Evolutionary conservation across 2,797 vertebrate species (phyloP), one percentile per base, ranked within the genome.

Genomic region (Phaenicophaeus curvirostris): DNA sequence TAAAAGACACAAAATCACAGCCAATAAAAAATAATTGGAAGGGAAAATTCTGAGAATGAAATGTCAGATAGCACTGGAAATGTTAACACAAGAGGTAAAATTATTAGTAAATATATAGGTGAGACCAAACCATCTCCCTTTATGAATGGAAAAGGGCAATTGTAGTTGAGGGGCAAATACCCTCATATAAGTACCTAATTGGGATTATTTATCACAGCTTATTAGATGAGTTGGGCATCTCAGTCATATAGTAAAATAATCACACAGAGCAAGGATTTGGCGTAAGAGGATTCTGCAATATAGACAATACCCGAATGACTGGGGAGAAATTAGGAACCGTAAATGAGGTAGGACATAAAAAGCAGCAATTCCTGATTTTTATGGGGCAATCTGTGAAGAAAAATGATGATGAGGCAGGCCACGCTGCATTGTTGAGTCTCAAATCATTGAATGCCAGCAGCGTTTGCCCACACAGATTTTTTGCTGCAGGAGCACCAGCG

Each of bases 11-110:
- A 88, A 85, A 94, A 94, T 85, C 84, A 78, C 23, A 87, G 53
- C 68, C 57, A 82, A 69, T 92, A 82, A 94, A 87, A 94, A 89
- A 80, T 79, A 89, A 94, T 86, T 86, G 91, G 44, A 82, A 68
- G 57, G 66, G 48, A 87, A 92, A 93, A 84, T 67, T 21, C 17
- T 27, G 30, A 35, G 67, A 92, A 82, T n/a, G 8, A 94, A 96
- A 96, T 93, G 87, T 90, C 90, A 96, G 62, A 93, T 59, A 68
- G 23, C 25, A 61, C 31, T 67, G 66, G 51, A 95, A 94, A 92
- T 88, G 65, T 82, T 90, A 87, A 57, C 57, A 44, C 23, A 44
- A 48, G 55, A 66, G 19, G 6, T 54, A 53, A 82, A 78, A 92
- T 39, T n/a, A 85, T 89, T 73, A 66, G 33, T 83, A 94, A 93